Percentiles rank a stretch among this genome's conserved stretches.
Evolutionary conservation across 2,888 invertebrate species (phyloP).

Genomic region (Ormia ochracea): DNA sequence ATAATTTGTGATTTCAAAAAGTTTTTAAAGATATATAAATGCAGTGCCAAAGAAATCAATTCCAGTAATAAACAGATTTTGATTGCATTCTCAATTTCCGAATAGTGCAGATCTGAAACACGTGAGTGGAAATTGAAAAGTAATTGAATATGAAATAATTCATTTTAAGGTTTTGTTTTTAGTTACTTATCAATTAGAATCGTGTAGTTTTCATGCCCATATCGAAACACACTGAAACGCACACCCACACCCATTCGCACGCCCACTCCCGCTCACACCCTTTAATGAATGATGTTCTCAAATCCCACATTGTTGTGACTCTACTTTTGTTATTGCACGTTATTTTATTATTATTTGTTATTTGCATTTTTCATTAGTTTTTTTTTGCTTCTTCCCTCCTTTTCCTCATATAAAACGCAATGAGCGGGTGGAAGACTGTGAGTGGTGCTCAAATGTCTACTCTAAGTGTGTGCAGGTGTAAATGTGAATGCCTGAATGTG

Average conservation of each 20-base stretch:
- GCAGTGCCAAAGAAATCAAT: no score
- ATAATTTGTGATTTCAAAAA: no score
- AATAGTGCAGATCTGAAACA: no score
- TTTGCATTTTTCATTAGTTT: not conserved
- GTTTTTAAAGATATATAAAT: no score
- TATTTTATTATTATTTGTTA: constrained; percentile 8
- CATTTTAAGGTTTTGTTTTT: not conserved
- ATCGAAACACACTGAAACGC: no score
- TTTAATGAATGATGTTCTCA: not conserved
- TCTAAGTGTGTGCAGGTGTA: not conserved
- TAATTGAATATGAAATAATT: no score
- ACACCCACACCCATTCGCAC: not conserved
- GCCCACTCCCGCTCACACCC: not conserved
- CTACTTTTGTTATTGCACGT: constrained; percentile 5
- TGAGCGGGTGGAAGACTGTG: constrained; percentile 1
- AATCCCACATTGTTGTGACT: constrained; percentile 32
- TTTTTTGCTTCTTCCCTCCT: not conserved
- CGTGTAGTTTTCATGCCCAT: not conserved
- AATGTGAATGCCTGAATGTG: not conserved
- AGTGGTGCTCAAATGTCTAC: not conserved
- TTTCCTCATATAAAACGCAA: not conserved
- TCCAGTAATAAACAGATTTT: no score
- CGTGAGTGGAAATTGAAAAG: not conserved
- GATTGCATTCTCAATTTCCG: no score
- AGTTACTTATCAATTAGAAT: constrained; percentile 11